Evolutionary conservation across 2,888 invertebrate genomes (phyloP).

Genomic region (Criorhina ranunculi): DNA sequence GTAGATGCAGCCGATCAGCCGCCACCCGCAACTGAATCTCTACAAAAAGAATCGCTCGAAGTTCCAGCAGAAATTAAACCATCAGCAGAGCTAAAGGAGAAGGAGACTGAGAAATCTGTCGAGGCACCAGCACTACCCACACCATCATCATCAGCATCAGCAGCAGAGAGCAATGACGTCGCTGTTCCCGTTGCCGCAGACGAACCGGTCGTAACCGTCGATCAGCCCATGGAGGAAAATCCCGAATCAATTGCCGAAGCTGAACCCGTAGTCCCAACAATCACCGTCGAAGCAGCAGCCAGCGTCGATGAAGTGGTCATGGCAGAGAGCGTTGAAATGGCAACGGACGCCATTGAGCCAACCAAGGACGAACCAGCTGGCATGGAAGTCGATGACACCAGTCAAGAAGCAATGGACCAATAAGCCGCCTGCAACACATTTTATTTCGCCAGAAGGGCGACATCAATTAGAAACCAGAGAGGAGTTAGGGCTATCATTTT

Average conservation of each 20-base stretch:
- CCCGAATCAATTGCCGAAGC: slow-evolving; percentile 63
- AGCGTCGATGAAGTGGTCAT: slow-evolving; percentile 82
- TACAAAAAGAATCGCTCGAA: slow-evolving; percentile 30
- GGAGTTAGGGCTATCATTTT: slow-evolving; percentile 46
- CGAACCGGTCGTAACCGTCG: slow-evolving; percentile 31
- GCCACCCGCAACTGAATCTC: slow-evolving; percentile 40
- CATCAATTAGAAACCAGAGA: slow-evolving; percentile 42
- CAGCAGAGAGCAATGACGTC: slow-evolving; percentile 37
- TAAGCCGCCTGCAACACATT: slow-evolving; percentile 77
- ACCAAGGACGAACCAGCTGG: slow-evolving; percentile 82
- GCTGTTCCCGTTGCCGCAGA: slow-evolving; percentile 13
- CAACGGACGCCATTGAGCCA: slow-evolving; percentile 80
- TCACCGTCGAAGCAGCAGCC: slow-evolving; percentile 56
- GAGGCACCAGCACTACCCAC: slow-evolving; percentile 46
- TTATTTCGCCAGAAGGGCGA: slow-evolving; percentile 52
- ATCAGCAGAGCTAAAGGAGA: slow-evolving; percentile 18
- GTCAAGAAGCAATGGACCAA: slow-evolving; percentile 84
- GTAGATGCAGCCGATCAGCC: slow-evolving; percentile 30
- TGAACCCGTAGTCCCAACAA: slow-evolving; percentile 52
- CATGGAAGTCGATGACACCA: slow-evolving; percentile 84
- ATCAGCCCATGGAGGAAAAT: slow-evolving; percentile 81
- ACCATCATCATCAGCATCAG: slow-evolving; percentile 34
- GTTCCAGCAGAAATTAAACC: slow-evolving; percentile 30
- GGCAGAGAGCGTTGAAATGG: slow-evolving; percentile 81
- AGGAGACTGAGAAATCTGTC: slow-evolving; percentile 40